phyloP scores from a whole-genome alignment of 2,797 vertebrate species.

The Hozukius guyotensis region DNA sequence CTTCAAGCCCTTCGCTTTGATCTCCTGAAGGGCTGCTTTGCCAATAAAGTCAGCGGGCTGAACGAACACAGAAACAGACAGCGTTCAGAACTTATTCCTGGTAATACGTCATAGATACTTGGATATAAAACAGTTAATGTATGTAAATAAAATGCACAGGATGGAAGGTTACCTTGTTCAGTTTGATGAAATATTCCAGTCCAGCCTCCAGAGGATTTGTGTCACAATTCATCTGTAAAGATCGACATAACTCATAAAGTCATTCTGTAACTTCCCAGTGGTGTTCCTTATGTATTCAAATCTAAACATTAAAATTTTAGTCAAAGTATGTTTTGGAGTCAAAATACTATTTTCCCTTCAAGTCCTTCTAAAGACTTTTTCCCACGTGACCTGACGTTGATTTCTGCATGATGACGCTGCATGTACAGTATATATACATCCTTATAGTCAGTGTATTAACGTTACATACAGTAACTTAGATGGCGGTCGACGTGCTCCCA shows the following conservation, averaged over 20 bases:
- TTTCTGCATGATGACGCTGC: too few relatives aligned
- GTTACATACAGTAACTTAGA: too few relatives aligned
- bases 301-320: too few relatives aligned
- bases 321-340: too few relatives aligned
- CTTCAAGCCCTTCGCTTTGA: conserved; percentile 90
- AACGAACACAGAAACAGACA: conserved; percentile 2
- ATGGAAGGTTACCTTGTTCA: conserved; percentile 89
- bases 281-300: too few relatives aligned
- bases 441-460: too few relatives aligned
- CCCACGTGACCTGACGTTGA: too few relatives aligned
- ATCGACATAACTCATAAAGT: not conserved
- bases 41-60: conserved; percentile 77
- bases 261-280: not conserved
- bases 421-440: too few relatives aligned
- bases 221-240: conserved; percentile 95
- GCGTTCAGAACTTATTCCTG: not conserved
- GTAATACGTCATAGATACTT: not conserved
- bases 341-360: too few relatives aligned
- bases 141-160: not conserved
- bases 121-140: not conserved
- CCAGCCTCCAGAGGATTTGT: conserved; percentile 97
- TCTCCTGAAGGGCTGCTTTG: conserved; percentile 87
- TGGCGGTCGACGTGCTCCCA: too few relatives aligned
- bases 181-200: conserved; percentile 93
- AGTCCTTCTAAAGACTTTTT: too few relatives aligned